Evolutionary conservation across 2,888 invertebrate genomes (phyloP).

Genomic region (Idaea biselata): DNA sequence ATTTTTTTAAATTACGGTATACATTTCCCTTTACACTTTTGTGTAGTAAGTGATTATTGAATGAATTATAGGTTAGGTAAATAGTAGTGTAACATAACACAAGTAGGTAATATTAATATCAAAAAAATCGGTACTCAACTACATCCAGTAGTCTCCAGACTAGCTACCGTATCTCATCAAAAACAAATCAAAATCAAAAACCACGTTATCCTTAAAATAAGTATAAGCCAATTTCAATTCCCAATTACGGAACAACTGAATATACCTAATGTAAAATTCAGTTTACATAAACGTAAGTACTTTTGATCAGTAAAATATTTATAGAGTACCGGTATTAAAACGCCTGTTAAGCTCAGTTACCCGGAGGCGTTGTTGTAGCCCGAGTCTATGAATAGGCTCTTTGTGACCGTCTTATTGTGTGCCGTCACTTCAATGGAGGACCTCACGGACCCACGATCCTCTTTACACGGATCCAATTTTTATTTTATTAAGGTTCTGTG

Average conservation of each 20-base stretch:
- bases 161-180: no score
- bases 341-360: conserved; percentile 10
- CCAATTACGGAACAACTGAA: not conserved
- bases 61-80: no score
- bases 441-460: conserved; percentile 34
- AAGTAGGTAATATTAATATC: no score
- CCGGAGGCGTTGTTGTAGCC: conserved; percentile 35
- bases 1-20: no score
- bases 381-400: conserved; percentile 51
- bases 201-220: no score
- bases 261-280: not conserved
- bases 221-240: no score
- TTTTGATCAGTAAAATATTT: conserved; percentile 28
- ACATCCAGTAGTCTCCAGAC: no score
- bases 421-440: conserved; percentile 40
- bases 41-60: no score
- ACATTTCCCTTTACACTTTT: no score
- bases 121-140: no score
- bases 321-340: conserved; percentile 23
- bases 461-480: conserved; percentile 42
- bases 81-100: no score
- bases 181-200: no score
- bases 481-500: conserved; percentile 37
- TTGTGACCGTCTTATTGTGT: conserved; percentile 51
- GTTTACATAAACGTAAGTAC: not conserved